Evolutionary conservation across 2,888 invertebrate genomes (phyloP).

Genomic region (Limnephilus marmoratus): DNA sequence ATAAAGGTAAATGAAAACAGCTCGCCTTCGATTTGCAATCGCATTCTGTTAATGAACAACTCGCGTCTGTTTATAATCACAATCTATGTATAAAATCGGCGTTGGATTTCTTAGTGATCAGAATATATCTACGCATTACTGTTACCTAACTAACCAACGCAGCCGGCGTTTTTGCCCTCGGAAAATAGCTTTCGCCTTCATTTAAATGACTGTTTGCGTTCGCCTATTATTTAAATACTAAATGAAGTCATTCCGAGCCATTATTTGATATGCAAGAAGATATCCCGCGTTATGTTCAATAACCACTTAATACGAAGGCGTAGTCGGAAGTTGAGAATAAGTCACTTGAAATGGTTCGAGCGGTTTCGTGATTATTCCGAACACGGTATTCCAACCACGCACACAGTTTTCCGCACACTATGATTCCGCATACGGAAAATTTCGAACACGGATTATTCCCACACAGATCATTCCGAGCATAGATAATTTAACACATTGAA

Average conservation of each 20-base stretch:
- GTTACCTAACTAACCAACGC: neutral
- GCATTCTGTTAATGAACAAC: neutral
- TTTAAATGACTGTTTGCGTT: constrained; percentile 1
- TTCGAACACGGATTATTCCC: no score
- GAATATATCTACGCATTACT: neutral
- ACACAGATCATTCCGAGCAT: neutral
- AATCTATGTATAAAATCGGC: neutral
- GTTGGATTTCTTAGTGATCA: neutral
- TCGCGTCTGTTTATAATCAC: neutral
- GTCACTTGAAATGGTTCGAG: neutral
- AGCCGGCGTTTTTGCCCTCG: neutral
- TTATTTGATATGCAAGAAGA: constrained; percentile 47
- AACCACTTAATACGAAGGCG: constrained; percentile 35
- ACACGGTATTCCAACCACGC: neutral
- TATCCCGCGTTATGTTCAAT: constrained; percentile 32
- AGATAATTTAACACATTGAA: neutral
- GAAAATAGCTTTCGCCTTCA: neutral
- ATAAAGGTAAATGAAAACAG: neutral
- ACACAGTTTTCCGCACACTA: neutral
- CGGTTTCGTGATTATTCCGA: neutral
- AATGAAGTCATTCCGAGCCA: constrained; percentile 36
- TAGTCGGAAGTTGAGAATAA: constrained; percentile 2
- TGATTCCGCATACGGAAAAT: neutral
- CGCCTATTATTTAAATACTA: constrained; percentile 14
- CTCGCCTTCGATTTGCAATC: neutral